A percentile compares a stretch with the other conserved stretches of the same genome.
phyloP scores from a whole-genome alignment of 2,113 vertebrate species.

The Hirundichthys speculiger region DNA sequence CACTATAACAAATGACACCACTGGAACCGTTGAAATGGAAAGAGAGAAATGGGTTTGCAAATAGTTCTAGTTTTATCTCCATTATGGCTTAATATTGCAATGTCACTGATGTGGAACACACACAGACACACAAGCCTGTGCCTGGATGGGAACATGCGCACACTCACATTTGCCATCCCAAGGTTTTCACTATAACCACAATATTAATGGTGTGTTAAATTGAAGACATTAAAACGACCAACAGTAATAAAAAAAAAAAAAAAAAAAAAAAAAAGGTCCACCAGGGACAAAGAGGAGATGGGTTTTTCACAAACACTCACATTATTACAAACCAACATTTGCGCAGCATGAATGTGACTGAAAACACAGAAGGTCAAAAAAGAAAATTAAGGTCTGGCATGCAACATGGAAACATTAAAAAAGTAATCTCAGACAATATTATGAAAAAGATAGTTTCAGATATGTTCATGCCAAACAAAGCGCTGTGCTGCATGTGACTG shows the following conservation, averaged over 20 bases:
- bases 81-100: constrained; percentile 72
- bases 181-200: constrained; percentile 58
- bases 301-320: constrained; percentile 39
- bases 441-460: neutral
- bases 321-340: constrained; percentile 40
- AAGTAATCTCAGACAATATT: neutral
- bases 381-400: no score
- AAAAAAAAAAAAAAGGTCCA: no score
- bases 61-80: constrained; percentile 71
- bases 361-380: no score
- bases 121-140: constrained; percentile 28
- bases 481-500: constrained; percentile 6
- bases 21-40: constrained; percentile 63
- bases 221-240: constrained; percentile 67
- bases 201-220: constrained; percentile 75
- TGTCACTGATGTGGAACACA: constrained; percentile 69
- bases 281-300: constrained; percentile 34
- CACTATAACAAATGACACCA: constrained; percentile 64
- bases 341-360: no score
- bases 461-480: neutral
- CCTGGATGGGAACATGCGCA: constrained; percentile 12
- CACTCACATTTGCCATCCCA: constrained; percentile 38
- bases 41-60: constrained; percentile 68
- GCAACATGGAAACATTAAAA: no score
- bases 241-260: constrained; percentile 58